These are phyloP conservation scores for Urocitellus parryii DNA, from an alignment of 2,113 vertebrate genomes.

Conservation along the genomic window DNA sequence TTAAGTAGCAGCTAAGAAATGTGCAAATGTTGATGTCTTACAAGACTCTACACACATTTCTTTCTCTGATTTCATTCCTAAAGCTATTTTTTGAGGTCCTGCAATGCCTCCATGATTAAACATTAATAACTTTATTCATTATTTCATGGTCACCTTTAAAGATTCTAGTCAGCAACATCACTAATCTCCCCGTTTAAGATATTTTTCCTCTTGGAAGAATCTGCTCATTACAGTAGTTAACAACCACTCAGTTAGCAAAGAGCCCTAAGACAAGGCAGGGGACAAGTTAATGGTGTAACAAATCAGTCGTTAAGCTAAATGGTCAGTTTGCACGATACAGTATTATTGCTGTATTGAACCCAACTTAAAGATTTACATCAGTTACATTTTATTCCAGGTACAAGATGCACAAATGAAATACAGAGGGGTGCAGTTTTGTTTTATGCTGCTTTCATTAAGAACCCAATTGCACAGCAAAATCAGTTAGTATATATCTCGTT, in stretches of 20 bases:
- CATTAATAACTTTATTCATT: slow-evolving; percentile 65
- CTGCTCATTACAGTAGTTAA: slow-evolving; percentile 85
- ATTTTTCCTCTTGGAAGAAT: slow-evolving; percentile 79
- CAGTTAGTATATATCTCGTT: slow-evolving; percentile 76
- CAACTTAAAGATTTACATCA: slow-evolving; percentile 86
- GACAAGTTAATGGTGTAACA: slow-evolving; percentile 86
- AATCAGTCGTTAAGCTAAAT: slow-evolving; percentile 87
- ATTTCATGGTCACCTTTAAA: slow-evolving; percentile 43
- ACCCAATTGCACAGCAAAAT: slow-evolving; percentile 79
- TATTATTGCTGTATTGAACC: slow-evolving; percentile 88
- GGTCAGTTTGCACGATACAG: slow-evolving; percentile 82
- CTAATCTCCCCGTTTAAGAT: slow-evolving; percentile 58
- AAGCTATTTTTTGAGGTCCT: slow-evolving; percentile 47
- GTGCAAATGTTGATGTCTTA: slow-evolving; percentile 40
- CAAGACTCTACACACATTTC: slow-evolving; percentile 43
- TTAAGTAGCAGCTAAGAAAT: slow-evolving; percentile 56
- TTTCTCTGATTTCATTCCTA: slow-evolving; percentile 60
- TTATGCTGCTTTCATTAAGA: slow-evolving; percentile 83
- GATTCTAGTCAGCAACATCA: slow-evolving; percentile 43
- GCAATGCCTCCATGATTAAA: slow-evolving; percentile 34
- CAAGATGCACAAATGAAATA: slow-evolving; percentile 80
- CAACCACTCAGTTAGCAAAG: slow-evolving; percentile 83
- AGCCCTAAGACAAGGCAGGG: slow-evolving; percentile 81
- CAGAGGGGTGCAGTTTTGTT: slow-evolving; percentile 81
- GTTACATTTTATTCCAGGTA: slow-evolving; percentile 83